Percentiles rank a stretch among this genome's conserved stretches.
These are phyloP conservation scores for Drosophila tripunctata DNA, from an alignment of 2,888 invertebrate species.

Conservation along the genomic window DNA sequence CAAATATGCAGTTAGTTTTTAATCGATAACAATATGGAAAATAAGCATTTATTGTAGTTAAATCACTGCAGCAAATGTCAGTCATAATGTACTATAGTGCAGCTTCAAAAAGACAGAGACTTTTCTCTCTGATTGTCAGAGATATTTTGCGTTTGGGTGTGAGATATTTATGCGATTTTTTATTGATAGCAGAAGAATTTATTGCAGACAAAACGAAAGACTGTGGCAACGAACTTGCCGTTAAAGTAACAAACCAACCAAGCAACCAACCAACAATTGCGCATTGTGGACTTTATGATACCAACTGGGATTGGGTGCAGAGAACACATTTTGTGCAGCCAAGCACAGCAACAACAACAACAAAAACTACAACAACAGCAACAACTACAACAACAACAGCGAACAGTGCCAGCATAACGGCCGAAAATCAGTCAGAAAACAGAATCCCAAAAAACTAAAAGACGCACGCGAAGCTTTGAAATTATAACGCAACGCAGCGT, in stretches of 20 bases:
- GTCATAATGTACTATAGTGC: no score
- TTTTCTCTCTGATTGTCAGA: background rate
- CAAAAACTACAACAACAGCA: conserved; percentile 14
- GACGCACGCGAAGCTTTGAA: conserved; percentile 47
- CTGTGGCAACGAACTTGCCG: conserved; percentile 57
- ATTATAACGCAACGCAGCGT: conserved; percentile 64
- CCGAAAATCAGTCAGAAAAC: conserved; percentile 52
- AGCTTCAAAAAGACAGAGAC: no score
- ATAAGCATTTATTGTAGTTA: background rate
- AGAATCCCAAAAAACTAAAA: conserved; percentile 56
- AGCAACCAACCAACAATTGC: conserved; percentile 47
- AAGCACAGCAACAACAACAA: conserved; percentile 43
- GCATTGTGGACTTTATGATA: conserved; percentile 52
- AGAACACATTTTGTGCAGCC: conserved; percentile 53
- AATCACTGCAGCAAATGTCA: background rate
- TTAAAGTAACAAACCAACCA: conserved; percentile 27
- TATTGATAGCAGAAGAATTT: conserved; percentile 60
- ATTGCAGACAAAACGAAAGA: conserved; percentile 59
- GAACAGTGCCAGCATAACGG: conserved; percentile 60
- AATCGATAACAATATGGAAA: no score
- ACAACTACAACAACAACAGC: conserved; percentile 29
- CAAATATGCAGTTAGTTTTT: no score
- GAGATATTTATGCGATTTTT: conserved; percentile 58
- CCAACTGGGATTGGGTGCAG: conserved; percentile 24
- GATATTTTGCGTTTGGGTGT: conserved; percentile 29